A percentile compares a stretch with the other conserved stretches of the same genome.
Conservation (phyloP, 2,888 invertebrate species). For the Volucella bombylans region DNA sequence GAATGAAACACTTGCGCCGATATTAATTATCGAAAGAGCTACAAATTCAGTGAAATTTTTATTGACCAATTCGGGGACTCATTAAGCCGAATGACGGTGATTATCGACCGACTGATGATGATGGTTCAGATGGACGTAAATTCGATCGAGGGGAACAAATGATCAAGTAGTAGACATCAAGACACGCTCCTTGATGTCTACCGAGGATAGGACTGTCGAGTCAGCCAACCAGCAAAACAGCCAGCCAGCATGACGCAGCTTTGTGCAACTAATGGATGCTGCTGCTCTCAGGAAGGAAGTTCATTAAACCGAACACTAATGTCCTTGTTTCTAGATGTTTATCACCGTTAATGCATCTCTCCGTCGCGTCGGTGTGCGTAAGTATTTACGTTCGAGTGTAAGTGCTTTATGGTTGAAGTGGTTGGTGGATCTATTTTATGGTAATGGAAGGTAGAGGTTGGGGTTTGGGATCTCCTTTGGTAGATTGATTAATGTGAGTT, state of each 20-base stretch:
- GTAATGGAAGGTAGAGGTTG: slow-evolving; percentile 71
- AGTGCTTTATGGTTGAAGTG: slow-evolving; percentile 37
- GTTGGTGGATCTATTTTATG: slow-evolving; percentile 64
- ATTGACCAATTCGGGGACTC: slow-evolving; percentile 64
- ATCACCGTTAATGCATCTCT: slow-evolving; percentile 67
- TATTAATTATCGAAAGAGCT: slow-evolving; percentile 26
- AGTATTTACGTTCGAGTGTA: background rate
- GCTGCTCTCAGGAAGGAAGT: slow-evolving; percentile 64
- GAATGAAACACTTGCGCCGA: background rate
- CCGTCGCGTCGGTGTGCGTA: background rate
- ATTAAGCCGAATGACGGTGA: slow-evolving; percentile 52
- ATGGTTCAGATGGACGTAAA: slow-evolving; percentile 6
- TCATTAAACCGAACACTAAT: slow-evolving; percentile 72
- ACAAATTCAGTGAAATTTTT: slow-evolving; percentile 65
- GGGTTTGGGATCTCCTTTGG: slow-evolving; percentile 56
- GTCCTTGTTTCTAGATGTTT: slow-evolving; percentile 73
- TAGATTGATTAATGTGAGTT: slow-evolving; percentile 71
- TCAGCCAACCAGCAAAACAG: background rate
- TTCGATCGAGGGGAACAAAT: slow-evolving; percentile 58
- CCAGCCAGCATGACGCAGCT: slow-evolving; percentile 67
- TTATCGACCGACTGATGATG: slow-evolving; percentile 9
- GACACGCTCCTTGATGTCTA: slow-evolving; percentile 72
- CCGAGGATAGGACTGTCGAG: slow-evolving; percentile 41
- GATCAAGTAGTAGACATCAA: slow-evolving; percentile 3
- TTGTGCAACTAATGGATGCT: slow-evolving; percentile 51